Conservation (phyloP, 2,888 invertebrate species). For the Dasysyrphus albostriatus region DNA sequence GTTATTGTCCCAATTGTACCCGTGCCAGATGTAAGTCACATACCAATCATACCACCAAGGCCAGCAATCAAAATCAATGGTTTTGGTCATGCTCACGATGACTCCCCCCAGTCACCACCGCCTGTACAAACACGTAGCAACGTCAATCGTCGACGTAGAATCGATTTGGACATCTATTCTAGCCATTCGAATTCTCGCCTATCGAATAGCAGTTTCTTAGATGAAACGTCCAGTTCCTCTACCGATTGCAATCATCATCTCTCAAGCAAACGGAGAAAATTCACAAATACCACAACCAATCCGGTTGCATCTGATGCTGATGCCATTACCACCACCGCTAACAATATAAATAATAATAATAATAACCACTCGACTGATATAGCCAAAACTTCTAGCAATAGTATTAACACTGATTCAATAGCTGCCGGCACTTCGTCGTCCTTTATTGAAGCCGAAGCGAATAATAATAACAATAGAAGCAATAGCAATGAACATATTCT, state of each 20-base stretch:
- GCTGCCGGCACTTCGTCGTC: constrained; percentile 55
- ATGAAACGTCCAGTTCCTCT: constrained; percentile 77
- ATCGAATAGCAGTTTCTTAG: constrained; percentile 78
- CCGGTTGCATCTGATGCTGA: constrained; percentile 69
- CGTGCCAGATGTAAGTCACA: constrained; percentile 35
- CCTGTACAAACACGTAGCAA: constrained; percentile 66
- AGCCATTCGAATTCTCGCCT: constrained; percentile 80
- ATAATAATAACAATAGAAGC: constrained; percentile 63
- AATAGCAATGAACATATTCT: constrained; percentile 59
- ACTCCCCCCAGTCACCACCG: constrained; percentile 67
- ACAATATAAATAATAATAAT: constrained; percentile 54
- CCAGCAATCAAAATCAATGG: constrained; percentile 66
- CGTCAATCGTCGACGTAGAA: constrained; percentile 73
- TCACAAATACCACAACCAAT: constrained; percentile 64
- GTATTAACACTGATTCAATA: constrained; percentile 64
- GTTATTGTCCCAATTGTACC: constrained; percentile 34
- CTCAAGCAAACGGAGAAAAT: constrained; percentile 63
- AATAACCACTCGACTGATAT: constrained; percentile 57
- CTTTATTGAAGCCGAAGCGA: constrained; percentile 55
- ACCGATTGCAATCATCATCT: constrained; percentile 69
- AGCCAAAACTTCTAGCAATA: constrained; percentile 65
- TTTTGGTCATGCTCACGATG: constrained; percentile 61
- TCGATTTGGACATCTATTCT: constrained; percentile 78
- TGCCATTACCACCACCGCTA: constrained; percentile 41
- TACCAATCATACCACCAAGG: constrained; percentile 53